Percentiles rank a stretch among this genome's conserved stretches.
phyloP scores from a whole-genome alignment of 1,140 invertebrate species.

The Ridgeia piscesae region DNA sequence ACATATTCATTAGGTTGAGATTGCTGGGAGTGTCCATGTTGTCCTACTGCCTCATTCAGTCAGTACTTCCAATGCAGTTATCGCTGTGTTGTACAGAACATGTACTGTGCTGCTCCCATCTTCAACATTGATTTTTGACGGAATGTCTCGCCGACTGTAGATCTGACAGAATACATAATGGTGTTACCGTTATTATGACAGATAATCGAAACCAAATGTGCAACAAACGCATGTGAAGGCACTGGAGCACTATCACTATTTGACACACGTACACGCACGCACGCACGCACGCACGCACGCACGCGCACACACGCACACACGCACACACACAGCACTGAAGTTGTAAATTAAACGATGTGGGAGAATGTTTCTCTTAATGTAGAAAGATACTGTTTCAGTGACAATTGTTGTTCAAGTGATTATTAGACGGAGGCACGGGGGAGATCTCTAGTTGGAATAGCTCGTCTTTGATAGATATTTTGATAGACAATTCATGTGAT shows the following conservation, averaged over 20 bases:
- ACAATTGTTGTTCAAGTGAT: not conserved
- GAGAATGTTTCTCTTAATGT: not conserved
- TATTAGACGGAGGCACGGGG: not conserved
- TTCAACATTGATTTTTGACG: not conserved
- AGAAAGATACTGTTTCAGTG: not conserved
- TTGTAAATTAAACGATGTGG: not conserved
- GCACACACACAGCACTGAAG: not conserved
- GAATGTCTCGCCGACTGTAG: not conserved
- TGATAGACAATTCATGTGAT: not conserved
- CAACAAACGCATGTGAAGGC: not conserved
- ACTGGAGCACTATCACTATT: not conserved
- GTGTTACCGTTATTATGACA: not conserved
- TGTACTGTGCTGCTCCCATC: not conserved
- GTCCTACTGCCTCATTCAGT: not conserved
- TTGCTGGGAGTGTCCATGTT: not conserved
- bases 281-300: too few relatives aligned
- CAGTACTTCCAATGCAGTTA: not conserved
- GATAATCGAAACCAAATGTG: not conserved
- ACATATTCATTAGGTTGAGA: not conserved
- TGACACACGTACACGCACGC: too few relatives aligned
- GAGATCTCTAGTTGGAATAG: not conserved
- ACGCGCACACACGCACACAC: too few relatives aligned
- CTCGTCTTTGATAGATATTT: not conserved
- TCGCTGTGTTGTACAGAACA: not conserved
- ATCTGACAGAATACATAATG: not conserved